A percentile compares a stretch with the other conserved stretches of the same genome.
phyloP scores from a whole-genome alignment of 2,888 invertebrate genomes.

The Melipona bicolor region DNA sequence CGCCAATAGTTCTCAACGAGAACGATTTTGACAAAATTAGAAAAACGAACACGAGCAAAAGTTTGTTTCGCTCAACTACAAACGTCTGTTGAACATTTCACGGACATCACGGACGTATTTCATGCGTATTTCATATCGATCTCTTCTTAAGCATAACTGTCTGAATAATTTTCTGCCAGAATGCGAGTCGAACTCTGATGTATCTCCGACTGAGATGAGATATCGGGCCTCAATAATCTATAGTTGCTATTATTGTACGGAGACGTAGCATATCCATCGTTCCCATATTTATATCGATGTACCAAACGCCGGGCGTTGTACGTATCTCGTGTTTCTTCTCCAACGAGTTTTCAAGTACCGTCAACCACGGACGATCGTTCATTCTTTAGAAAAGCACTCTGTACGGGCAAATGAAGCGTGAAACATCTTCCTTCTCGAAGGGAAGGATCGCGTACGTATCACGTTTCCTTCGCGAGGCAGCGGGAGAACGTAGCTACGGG shows the following conservation, averaged over 20 bases:
- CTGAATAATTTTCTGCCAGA: no score
- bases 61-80: no score
- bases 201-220: no score
- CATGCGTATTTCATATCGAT: no score
- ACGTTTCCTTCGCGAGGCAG: constrained; percentile 17
- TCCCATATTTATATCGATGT: constrained; percentile 21
- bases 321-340: constrained; percentile 47
- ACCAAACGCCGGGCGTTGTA: constrained; percentile 25
- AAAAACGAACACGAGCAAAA: no score
- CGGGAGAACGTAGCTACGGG: constrained; percentile 40
- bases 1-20: not conserved
- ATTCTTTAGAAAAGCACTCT: constrained; percentile 51
- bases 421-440: constrained; percentile 63
- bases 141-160: no score
- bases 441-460: constrained; percentile 33
- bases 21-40: no score
- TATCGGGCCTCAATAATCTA: no score
- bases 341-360: constrained; percentile 54
- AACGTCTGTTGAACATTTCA: no score
- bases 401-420: constrained; percentile 65
- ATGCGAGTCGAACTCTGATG: no score
- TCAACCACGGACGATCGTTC: constrained; percentile 50
- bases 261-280: not conserved
- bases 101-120: no score
- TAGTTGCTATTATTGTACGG: not conserved